Evolutionary conservation across 2,888 invertebrate genomes (phyloP).

Genomic region (Protophormia terraenovae): DNA sequence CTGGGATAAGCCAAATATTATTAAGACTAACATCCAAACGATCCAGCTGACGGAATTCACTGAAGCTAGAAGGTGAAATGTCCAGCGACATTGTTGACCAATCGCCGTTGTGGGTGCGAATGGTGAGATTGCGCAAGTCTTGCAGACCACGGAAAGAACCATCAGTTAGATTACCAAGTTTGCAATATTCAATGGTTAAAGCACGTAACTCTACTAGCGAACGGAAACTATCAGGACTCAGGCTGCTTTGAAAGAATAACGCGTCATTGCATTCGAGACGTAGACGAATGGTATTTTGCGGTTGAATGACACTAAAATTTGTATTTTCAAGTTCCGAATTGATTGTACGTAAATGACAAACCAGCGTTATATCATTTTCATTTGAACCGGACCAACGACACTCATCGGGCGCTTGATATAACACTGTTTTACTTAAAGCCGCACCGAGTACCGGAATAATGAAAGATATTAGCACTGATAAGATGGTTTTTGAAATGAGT

Average conservation of each 20-base stretch:
- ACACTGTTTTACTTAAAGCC: constrained; percentile 80
- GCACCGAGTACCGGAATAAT: constrained; percentile 80
- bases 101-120: constrained; percentile 91
- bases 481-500: constrained; percentile 74
- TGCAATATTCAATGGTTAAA: constrained; percentile 92
- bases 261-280: constrained; percentile 91
- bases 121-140: constrained; percentile 91
- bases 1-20: constrained; percentile 94
- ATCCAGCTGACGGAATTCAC: constrained; percentile 89
- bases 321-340: constrained; percentile 94
- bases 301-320: constrained; percentile 92
- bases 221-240: constrained; percentile 90
- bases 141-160: constrained; percentile 90
- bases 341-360: constrained; percentile 90
- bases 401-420: constrained; percentile 92
- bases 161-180: constrained; percentile 91
- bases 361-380: constrained; percentile 86
- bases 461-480: constrained; percentile 79
- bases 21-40: constrained; percentile 92
- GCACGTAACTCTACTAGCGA: constrained; percentile 91
- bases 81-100: constrained; percentile 94
- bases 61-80: constrained; percentile 90
- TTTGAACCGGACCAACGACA: constrained; percentile 83
- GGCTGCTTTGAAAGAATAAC: constrained; percentile 89
- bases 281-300: constrained; percentile 90